Base-by-base conservation (phyloP, 2,888 invertebrate genomes). In the Alcis repandata region DNA sequence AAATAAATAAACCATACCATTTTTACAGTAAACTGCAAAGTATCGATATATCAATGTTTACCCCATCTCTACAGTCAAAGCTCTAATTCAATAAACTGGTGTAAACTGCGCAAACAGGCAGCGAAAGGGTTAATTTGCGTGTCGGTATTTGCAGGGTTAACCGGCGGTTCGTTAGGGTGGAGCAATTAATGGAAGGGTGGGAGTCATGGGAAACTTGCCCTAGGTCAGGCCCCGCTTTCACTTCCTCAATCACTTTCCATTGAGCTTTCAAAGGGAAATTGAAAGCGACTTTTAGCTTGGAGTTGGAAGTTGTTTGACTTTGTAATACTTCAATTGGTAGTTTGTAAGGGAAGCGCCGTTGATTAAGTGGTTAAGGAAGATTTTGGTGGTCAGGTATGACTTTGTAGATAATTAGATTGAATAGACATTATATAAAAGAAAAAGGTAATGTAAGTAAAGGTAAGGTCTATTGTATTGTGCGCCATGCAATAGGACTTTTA, bases 91-190 rank as follows among this genome's bases (percentile, higher is more conserved):
- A 92, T 92, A 91, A 92, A 86, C 87, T 87, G 80, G 85, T 91
- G 87, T 91, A 90, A 92, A 87, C 85, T 88, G 85, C 82, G 79
- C 87, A 88, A 90, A 91, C 87, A 87, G 86, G 82, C 90, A 78
- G 90, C 78, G 88, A 90, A 92, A 92, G 93, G 92, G 92, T 92
- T 92, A 91, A 92, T 93, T 93, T 93, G 91, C 93, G 91, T 92
- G 90, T 86, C 84, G 85, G 87, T 81, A 82, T 87, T 87, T 81
- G 87, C 86, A 85, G 90, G 91, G 92, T 90, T 92, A 92, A 93
- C 92, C 88, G 87, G 80, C 83, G 85, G 86, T 91, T 92, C 88
- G 91, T 93, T 92, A 92, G 91, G 91, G 92, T 83, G 82, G 80
- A 79, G 82, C 90, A 92, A 92, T 92, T 92, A 92, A 86, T 81